phyloP scores from a whole-genome alignment of 2,797 vertebrate genomes.

The Microhierax caerulescens region DNA sequence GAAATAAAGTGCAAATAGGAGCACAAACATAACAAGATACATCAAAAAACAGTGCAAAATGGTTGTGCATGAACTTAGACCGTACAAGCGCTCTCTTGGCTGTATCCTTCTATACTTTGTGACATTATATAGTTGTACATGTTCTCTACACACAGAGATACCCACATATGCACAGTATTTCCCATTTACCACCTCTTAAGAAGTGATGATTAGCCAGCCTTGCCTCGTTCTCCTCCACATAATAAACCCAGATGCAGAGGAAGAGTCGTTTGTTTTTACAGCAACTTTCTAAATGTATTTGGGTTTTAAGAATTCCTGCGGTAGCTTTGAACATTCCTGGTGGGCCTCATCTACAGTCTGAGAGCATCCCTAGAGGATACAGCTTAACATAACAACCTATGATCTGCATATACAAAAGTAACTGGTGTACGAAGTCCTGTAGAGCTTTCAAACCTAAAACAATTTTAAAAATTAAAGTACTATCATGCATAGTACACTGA shows the following conservation, averaged over 20 bases:
- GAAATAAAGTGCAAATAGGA: not conserved
- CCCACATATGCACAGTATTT: not conserved
- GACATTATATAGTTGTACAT: not conserved
- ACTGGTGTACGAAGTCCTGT: not conserved
- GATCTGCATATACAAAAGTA: not conserved
- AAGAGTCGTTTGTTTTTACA: not conserved
- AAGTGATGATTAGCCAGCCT: not conserved
- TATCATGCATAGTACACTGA: not conserved
- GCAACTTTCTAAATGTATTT: not conserved
- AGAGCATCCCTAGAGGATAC: not conserved
- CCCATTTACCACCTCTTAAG: not conserved
- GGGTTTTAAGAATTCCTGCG: not conserved
- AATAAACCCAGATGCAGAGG: not conserved
- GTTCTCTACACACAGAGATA: not conserved
- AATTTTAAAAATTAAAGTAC: not conserved
- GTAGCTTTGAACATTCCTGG: not conserved
- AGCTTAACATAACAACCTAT: not conserved
- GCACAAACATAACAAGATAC: not conserved
- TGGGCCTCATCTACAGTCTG: not conserved
- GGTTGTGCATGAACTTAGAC: not conserved
- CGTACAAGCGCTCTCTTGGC: not conserved
- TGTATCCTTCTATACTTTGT: not conserved
- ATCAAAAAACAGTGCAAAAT: not conserved
- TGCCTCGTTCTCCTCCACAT: not conserved
- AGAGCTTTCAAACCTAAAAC: not conserved